These are phyloP conservation scores for Eucriotettix oculatus DNA, from an alignment of 2,888 invertebrate species.

Conservation along the genomic window DNA sequence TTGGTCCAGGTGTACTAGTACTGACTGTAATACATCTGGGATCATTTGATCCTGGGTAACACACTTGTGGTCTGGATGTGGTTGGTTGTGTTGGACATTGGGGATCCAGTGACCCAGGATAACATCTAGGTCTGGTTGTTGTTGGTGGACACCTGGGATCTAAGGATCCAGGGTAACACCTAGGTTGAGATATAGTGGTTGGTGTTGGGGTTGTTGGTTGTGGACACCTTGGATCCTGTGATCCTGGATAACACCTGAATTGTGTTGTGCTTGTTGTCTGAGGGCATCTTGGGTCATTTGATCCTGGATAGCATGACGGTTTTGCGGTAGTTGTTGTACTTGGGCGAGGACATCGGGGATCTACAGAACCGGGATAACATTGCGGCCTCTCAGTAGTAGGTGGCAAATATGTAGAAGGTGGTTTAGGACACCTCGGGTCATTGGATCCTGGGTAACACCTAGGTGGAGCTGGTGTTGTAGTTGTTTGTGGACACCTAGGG, in stretches of 20 bases:
- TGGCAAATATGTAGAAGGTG: not conserved
- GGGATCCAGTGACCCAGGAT: slow-evolving; percentile 22
- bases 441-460: slow-evolving; percentile 20
- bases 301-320: slow-evolving; percentile 26
- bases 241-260: slow-evolving; percentile 19
- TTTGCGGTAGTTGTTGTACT: slow-evolving; percentile 16
- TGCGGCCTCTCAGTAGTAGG: slow-evolving; percentile 12
- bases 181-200: slow-evolving; percentile 5
- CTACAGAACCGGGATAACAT: slow-evolving; percentile 20
- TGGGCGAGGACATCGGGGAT: slow-evolving; percentile 6
- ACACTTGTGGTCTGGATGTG: slow-evolving; percentile 12
- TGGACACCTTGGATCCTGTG: slow-evolving; percentile 20
- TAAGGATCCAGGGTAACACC: slow-evolving; percentile 20
- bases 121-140: slow-evolving; percentile 19
- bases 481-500: slow-evolving; percentile 12
- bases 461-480: slow-evolving; percentile 21
- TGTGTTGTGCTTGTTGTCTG: slow-evolving; percentile 5
- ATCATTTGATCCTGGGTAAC: slow-evolving; percentile 12
- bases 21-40: slow-evolving; percentile 13
- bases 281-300: slow-evolving; percentile 26
- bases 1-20: slow-evolving; percentile 5
- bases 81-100: slow-evolving; percentile 22
- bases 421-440: slow-evolving; percentile 19
- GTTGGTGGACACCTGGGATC: slow-evolving; percentile 13
- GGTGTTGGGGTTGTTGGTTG: slow-evolving; percentile 12